Percentiles rank a stretch among this genome's conserved stretches.
Evolutionary conservation across 2,113 vertebrate species (phyloP).

Genomic region (Mirza zaza): DNA sequence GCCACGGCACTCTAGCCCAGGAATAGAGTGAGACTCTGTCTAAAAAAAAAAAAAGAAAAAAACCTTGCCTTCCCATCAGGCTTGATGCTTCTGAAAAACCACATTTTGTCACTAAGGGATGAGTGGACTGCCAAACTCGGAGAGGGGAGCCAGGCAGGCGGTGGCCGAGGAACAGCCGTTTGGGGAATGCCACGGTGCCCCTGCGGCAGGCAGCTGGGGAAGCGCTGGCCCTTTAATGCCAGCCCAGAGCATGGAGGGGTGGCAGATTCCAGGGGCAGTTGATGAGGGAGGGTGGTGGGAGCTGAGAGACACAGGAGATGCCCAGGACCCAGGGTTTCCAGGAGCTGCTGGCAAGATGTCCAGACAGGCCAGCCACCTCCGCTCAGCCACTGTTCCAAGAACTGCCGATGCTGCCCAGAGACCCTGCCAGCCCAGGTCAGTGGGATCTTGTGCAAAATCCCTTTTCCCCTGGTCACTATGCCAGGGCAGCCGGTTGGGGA

Average conservation of each 20-base stretch:
- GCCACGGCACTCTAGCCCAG: too few relatives aligned
- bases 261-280: neutral
- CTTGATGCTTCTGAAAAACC: neutral
- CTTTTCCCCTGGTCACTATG: neutral
- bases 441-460: neutral
- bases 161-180: rapidly evolving
- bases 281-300: neutral
- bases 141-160: rapidly evolving
- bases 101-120: too few relatives aligned
- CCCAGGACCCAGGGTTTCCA: neutral
- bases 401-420: neutral
- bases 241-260: neutral
- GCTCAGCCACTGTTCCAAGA: neutral
- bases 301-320: neutral
- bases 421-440: neutral
- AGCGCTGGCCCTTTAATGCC: neutral
- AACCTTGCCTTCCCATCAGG: neutral
- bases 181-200: rapidly evolving
- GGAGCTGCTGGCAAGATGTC: neutral
- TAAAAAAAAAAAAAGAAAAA: too few relatives aligned
- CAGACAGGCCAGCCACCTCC: neutral
- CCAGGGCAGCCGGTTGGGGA: neutral
- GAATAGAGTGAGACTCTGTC: too few relatives aligned
- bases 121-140: neutral
- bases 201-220: too few relatives aligned